Evolutionary conservation across 2,797 vertebrate species (phyloP).

Genomic region (Denticeps clupeoides): DNA sequence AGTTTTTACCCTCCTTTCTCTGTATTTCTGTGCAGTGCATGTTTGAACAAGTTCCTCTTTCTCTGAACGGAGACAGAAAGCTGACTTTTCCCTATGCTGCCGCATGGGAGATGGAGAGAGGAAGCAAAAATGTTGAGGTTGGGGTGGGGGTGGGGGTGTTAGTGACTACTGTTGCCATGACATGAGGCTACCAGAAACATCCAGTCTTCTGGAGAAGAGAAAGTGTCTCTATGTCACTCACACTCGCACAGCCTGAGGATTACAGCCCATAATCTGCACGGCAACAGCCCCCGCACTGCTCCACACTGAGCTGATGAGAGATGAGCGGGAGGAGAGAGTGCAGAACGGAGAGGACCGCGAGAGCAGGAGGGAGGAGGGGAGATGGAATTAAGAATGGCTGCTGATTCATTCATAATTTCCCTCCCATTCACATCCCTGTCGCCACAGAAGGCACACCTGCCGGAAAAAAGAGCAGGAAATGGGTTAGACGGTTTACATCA

Average conservation of each 20-base stretch:
- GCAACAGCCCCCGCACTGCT: constrained; percentile 48
- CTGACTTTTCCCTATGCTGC: neutral
- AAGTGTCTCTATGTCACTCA: constrained; percentile 38
- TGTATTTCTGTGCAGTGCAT: too few species aligned
- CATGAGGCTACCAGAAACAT: constrained; percentile 48
- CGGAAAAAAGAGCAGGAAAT: too few species aligned
- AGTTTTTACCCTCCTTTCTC: too few species aligned
- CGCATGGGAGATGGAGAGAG: neutral
- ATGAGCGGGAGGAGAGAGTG: neutral
- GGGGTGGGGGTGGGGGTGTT: constrained; percentile 30
- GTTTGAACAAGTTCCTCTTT: too few species aligned
- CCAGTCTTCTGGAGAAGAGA: constrained; percentile 30
- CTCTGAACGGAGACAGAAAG: neutral
- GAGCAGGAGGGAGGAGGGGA: constrained; percentile 11
- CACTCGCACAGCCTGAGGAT: constrained; percentile 50
- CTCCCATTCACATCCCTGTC: constrained; percentile 37
- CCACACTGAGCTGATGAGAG: constrained; percentile 8
- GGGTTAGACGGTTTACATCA: too few species aligned
- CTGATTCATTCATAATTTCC: constrained; percentile 51
- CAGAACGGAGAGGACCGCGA: constrained; percentile 4
- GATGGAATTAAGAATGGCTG: constrained; percentile 46
- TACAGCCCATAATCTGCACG: constrained; percentile 65
- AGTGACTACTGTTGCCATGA: constrained; percentile 37
- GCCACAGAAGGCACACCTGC: too few species aligned
- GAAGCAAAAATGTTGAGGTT: constrained; percentile 11